These are phyloP conservation scores for Antheraea yamamai DNA, from an alignment of 2,888 invertebrate species.

Conservation along the genomic window DNA sequence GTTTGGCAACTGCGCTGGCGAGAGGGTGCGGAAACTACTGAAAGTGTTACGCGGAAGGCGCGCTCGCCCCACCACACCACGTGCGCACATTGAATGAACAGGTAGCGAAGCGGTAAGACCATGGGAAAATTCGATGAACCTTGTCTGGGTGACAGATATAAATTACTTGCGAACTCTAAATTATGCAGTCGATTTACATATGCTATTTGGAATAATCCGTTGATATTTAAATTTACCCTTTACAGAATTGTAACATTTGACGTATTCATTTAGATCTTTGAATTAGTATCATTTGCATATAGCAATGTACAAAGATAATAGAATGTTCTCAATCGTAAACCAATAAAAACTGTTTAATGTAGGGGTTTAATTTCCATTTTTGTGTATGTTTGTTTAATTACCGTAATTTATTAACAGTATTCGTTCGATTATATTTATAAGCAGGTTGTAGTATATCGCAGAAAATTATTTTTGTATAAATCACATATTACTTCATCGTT, in stretches of 20 bases:
- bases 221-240: slow-evolving; percentile 6
- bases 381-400: not conserved
- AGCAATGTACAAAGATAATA: not conserved
- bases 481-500: slow-evolving; percentile 31
- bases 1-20: slow-evolving; percentile 76
- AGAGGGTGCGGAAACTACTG: slow-evolving; percentile 80
- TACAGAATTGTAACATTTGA: not conserved
- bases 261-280: not conserved
- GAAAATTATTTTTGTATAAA: slow-evolving; percentile 27
- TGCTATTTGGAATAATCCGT: not conserved
- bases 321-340: not conserved
- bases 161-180: slow-evolving; percentile 2
- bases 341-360: not conserved
- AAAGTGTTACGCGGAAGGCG: slow-evolving; percentile 80
- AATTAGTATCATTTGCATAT: not conserved
- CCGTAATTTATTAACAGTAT: slow-evolving; percentile 3
- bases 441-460: slow-evolving; percentile 28
- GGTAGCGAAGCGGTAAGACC: slow-evolving; percentile 70
- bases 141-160: slow-evolving; percentile 22
- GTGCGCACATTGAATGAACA: slow-evolving; percentile 71
- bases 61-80: slow-evolving; percentile 71
- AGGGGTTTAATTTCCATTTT: not conserved
- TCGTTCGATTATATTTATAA: slow-evolving; percentile 13
- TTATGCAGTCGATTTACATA: not conserved
- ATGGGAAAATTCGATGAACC: slow-evolving; percentile 40